Evolutionary conservation across 2,888 invertebrate genomes (phyloP).

Genomic region (Diarsia mendica): DNA sequence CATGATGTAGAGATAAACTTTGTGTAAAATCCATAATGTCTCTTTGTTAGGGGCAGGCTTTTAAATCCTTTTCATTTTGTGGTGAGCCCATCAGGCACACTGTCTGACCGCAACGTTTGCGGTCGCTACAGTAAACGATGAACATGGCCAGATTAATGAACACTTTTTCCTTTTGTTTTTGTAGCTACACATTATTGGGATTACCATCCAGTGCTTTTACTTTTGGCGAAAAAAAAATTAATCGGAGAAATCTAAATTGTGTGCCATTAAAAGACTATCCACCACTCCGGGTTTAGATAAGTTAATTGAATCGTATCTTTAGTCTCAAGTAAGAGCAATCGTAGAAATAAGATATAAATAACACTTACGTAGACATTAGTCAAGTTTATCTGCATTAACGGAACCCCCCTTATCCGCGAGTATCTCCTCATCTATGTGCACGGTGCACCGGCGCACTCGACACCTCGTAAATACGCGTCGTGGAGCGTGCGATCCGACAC

Average conservation of each 20-base stretch:
- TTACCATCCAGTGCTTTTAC: not conserved
- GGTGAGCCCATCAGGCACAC: conserved; percentile 4
- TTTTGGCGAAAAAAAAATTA: not conserved
- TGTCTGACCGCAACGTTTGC: conserved; percentile 48
- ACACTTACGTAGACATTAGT: conserved; percentile 31
- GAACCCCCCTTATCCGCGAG: conserved; percentile 43
- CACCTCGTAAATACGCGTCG: conserved; percentile 63
- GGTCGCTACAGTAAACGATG: conserved; percentile 46
- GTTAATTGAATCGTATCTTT: conserved; percentile 11
- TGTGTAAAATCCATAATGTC: not conserved
- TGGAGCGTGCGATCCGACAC: conserved; percentile 46
- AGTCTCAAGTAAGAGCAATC: conserved; percentile 16
- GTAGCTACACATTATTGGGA: not conserved
- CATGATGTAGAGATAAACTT: too few species aligned
- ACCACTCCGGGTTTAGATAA: not conserved
- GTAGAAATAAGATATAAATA: conserved; percentile 28
- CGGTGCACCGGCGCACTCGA: conserved; percentile 52
- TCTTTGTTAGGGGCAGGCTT: not conserved
- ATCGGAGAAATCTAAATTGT: not conserved
- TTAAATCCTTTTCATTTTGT: not conserved
- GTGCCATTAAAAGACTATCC: not conserved
- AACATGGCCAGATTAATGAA: conserved; percentile 44
- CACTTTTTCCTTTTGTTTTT: conserved; percentile 26
- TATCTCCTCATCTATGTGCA: conserved; percentile 54
- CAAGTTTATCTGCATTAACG: conserved; percentile 47